Conservation (phyloP, 2,797 vertebrate species). For the Hoplostethus atlanticus region DNA sequence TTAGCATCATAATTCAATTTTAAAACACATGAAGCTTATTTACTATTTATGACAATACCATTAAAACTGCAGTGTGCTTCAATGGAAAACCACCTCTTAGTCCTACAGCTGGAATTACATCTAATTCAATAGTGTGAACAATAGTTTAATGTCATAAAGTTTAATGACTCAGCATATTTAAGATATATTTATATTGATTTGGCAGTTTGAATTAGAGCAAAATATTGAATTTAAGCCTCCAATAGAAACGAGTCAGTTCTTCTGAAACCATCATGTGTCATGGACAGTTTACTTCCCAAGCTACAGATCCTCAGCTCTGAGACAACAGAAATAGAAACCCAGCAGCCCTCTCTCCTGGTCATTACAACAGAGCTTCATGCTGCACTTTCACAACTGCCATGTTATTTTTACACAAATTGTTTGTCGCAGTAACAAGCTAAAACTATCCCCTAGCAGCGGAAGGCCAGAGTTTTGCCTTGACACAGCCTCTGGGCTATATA, state of each 20-base stretch:
- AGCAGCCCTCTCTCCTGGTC: conserved; percentile 20
- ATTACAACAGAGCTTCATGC: conserved; percentile 38
- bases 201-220: not conserved
- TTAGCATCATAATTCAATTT: too few species aligned
- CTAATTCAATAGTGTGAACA: too few species aligned
- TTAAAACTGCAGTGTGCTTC: too few species aligned
- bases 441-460: conserved; percentile 54
- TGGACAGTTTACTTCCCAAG: conserved; percentile 3
- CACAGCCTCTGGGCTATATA: conserved; percentile 64
- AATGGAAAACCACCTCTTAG: too few species aligned
- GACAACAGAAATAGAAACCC: not conserved
- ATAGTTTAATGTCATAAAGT: too few species aligned
- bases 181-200: not conserved
- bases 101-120: too few species aligned
- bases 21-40: too few species aligned
- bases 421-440: conserved; percentile 57
- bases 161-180: too few species aligned
- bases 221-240: not conserved
- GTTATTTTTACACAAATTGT: conserved; percentile 64
- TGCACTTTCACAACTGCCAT: conserved; percentile 44
- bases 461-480: conserved; percentile 62
- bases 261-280: not conserved
- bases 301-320: conserved; percentile 2
- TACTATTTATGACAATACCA: too few species aligned
- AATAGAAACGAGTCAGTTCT: too few species aligned